Evolutionary conservation across 2,113 vertebrate genomes (phyloP).

Genomic region (Caloenas nicobarica): DNA sequence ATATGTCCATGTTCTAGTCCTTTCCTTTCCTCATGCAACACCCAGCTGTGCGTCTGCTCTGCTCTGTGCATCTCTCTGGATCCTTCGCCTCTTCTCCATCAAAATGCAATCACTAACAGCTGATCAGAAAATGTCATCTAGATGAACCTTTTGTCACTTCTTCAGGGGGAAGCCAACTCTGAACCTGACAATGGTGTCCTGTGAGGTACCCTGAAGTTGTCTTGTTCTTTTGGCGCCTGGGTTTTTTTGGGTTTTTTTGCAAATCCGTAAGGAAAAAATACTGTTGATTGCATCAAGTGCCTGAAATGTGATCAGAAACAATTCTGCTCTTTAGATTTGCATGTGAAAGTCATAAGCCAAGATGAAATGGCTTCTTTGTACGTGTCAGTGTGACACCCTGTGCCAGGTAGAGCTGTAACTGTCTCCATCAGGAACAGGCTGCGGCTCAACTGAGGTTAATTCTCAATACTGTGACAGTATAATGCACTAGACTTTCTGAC

Average conservation of each 20-base stretch:
- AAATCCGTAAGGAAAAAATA: not conserved
- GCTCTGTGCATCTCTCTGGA: not conserved
- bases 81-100: not conserved
- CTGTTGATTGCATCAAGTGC: not conserved
- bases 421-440: not conserved
- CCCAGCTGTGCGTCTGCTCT: not conserved
- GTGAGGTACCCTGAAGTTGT: not conserved
- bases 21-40: not conserved
- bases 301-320: not conserved
- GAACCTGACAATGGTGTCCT: not conserved
- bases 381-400: not conserved
- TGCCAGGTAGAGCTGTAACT: no score
- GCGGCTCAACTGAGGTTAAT: not conserved
- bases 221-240: no score
- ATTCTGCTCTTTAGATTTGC: not conserved
- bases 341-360: not conserved
- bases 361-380: not conserved
- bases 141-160: not conserved
- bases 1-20: accelerated
- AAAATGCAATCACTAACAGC: not conserved
- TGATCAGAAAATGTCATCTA: not conserved
- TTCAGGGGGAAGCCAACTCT: not conserved
- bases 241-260: not conserved
- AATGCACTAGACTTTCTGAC: not conserved
- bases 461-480: not conserved